Base-by-base conservation (phyloP, 2,113 vertebrate genomes). In the Phocoena sinus region DNA sequence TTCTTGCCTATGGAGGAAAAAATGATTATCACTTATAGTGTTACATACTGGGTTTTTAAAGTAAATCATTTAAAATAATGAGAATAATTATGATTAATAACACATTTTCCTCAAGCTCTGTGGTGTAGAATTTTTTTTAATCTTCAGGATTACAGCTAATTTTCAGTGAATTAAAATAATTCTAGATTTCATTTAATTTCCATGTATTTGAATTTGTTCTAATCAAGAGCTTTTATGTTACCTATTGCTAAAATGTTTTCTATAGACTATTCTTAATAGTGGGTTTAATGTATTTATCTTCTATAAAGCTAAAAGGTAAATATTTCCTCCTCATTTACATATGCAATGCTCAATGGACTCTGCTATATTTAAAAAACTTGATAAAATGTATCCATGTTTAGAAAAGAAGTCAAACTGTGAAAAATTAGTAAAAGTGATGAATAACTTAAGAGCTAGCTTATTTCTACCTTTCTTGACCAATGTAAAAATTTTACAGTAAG, bases 1-100 rank as follows among this genome's bases (percentile, higher is more conserved):
- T 99, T 79, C 97, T 98, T 67, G 99, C 99, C 99, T 99, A 92
- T 80, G 92, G 94, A 60, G 81, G 87, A 92, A 96, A 98, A 96
- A 15, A 96, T 5, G 50, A 91, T 0, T 28, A 90, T 85, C 47
- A 95, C 38, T 79, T 65, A 79, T 0, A 79, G 28, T n/a, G 26
- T 28, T 73, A 84, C 15, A 73, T 9, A 56, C 18, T 15, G 62
- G 15, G 38, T 41, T 96, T 91, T 62, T 71, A 12, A n/a, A 3
- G 9, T 13, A 71, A 76, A 68, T 94, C 17, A 56, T 63, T 95
- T 79, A 82, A 84, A 94, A 91, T 63, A 91, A 89, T 79, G 25
- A 88, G 58, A 62, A 65, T 53, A 95, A 95, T 88, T 73, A 91
- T 2, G 9, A 41, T 93, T 95, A 95, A 87, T 41, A 44, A 13